Evolutionary conservation across 1,140 invertebrate species (phyloP), one percentile per base, ranked within the genome.

Genomic region (Eubasilissa regina): DNA sequence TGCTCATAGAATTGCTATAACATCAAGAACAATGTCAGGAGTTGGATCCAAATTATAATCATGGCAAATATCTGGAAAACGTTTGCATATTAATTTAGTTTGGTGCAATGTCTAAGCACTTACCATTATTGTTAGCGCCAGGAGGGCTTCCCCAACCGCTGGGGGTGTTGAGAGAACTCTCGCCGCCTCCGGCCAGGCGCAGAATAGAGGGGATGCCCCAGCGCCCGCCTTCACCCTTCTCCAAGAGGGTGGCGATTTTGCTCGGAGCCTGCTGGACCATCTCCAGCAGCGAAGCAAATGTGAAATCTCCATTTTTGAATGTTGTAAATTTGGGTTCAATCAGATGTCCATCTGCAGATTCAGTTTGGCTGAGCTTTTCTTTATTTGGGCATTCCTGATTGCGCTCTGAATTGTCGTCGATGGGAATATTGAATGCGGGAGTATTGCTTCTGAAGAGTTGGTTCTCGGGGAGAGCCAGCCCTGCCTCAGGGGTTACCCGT

Each of bases 71-170:
- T n/a, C n/a, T 8, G 66, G 7, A 8, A 48, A 48, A 48, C 47
- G 47, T 9, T 25, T 78, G 55, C 13, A 44, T 56, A n/a, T n/a
- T n/a, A n/a, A n/a, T n/a, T n/a, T n/a, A n/a, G n/a, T n/a, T n/a
- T n/a, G n/a, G n/a, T n/a, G n/a, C n/a, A n/a, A n/a, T n/a, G n/a
- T n/a, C n/a, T n/a, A n/a, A n/a, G n/a, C 25, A 83, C 84, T 85
- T 83, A 88, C 87, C 88, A 70, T 79, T 82, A 83, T 93, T 94
- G 84, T 92, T 93, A 80, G 91, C 92, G 75, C 91, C 89, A 81
- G 93, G 92, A 53, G 93, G 91, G 62, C 93, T 91, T 56, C 93
- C 94, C 94, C 94, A 95, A 78, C 93, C 93, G 51, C 92, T 92
- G 72, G 92, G 92, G 83, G 91, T 93, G 85, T 94, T 95, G 62